A percentile compares a stretch with the other conserved stretches of the same genome.
Conservation (phyloP, 2,888 invertebrate genomes). For the Ormia ochracea region DNA sequence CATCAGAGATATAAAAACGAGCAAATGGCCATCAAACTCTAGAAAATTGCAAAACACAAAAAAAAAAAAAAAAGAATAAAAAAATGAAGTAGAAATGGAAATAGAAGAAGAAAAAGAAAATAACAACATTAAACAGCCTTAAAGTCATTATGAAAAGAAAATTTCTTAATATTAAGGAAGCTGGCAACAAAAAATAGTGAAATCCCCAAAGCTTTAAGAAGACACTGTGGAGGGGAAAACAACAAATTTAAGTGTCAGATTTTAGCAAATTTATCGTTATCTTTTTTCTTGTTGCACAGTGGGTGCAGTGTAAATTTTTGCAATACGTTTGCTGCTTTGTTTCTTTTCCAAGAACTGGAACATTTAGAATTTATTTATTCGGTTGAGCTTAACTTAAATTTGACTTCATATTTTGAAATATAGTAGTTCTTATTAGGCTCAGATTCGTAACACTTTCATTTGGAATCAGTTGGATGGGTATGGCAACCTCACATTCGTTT, state of each 20-base stretch:
- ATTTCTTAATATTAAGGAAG: constrained; percentile 56
- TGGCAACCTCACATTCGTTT: background rate
- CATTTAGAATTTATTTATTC: too few relatives aligned
- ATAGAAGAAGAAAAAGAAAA: constrained; percentile 3
- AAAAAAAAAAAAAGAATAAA: too few relatives aligned
- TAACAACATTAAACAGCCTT: constrained; percentile 45
- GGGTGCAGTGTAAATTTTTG: background rate
- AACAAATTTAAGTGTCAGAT: background rate
- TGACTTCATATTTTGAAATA: too few relatives aligned
- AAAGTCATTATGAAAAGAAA: constrained; percentile 57
- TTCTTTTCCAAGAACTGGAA: background rate
- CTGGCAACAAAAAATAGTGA: constrained; percentile 42
- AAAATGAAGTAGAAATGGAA: too few relatives aligned
- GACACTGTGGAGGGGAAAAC: constrained; percentile 26
- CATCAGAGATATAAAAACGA: constrained; percentile 69
- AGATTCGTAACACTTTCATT: too few relatives aligned
- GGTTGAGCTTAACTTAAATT: too few relatives aligned
- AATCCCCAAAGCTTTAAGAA: constrained; percentile 50
- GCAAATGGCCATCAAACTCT: constrained; percentile 56
- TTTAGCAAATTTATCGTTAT: constrained; percentile 21
- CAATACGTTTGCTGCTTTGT: background rate
- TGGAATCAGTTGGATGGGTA: background rate
- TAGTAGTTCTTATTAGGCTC: too few relatives aligned
- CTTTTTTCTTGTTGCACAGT: constrained; percentile 3
- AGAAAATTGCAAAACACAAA: constrained; percentile 9